phyloP scores from a whole-genome alignment of 2,888 invertebrate species.

The Chloromyia formosa region DNA sequence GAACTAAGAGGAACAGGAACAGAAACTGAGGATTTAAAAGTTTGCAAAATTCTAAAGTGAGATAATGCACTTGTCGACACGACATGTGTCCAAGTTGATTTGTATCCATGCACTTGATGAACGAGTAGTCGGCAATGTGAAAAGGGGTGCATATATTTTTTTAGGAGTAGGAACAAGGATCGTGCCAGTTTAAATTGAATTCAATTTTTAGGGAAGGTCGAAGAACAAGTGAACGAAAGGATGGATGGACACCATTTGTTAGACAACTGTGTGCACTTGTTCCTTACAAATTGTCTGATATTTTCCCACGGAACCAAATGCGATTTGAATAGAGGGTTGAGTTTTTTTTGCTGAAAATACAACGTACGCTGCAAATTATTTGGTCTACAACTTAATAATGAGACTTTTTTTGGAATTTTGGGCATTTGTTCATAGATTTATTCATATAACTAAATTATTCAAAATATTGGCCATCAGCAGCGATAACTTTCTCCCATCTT shows the following conservation, averaged over 20 bases:
- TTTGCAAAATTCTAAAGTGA: conserved; percentile 39
- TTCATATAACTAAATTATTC: too few species aligned
- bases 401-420: too few species aligned
- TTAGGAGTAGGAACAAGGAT: not conserved
- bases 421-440: too few species aligned
- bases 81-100: conserved; percentile 47
- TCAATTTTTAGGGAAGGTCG: not conserved
- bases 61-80: conserved; percentile 46
- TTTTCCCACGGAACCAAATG: conserved; percentile 20
- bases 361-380: too few species aligned
- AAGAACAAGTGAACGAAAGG: not conserved
- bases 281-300: conserved; percentile 25
- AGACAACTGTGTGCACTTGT: conserved; percentile 30
- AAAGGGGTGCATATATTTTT: conserved; percentile 32
- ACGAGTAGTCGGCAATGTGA: too few species aligned
- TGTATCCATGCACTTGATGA: conserved; percentile 24
- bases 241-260: conserved; percentile 1
- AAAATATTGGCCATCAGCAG: too few species aligned
- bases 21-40: not conserved
- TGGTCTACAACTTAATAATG: too few species aligned
- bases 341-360: too few species aligned
- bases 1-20: not conserved
- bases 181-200: too few species aligned
- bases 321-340: not conserved
- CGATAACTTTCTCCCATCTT: too few species aligned